A percentile compares a stretch with the other conserved stretches of the same genome.
Evolutionary conservation across 2,888 invertebrate species (phyloP).

Genomic region (Lasius platythorax): DNA sequence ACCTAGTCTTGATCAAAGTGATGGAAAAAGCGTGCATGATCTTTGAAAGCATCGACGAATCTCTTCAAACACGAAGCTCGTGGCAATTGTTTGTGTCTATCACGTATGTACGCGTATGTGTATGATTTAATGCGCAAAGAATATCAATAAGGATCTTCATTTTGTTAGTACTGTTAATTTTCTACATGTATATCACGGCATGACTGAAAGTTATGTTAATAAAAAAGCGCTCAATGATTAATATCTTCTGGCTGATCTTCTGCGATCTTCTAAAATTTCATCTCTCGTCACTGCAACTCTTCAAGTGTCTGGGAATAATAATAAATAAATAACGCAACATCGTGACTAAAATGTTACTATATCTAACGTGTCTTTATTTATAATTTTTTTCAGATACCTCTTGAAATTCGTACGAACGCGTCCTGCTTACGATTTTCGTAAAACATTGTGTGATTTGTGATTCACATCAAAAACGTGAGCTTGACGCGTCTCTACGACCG

Average conservation of each 20-base stretch:
- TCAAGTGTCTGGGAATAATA: background rate
- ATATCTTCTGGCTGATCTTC: background rate
- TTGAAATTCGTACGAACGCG: background rate
- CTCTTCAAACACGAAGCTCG: slow-evolving; percentile 5
- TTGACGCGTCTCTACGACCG: background rate
- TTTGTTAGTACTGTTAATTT: slow-evolving; percentile 36
- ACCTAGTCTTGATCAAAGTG: slow-evolving; percentile 2
- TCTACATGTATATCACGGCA: background rate
- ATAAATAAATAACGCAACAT: slow-evolving; percentile 15
- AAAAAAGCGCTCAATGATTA: background rate
- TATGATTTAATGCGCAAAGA: background rate
- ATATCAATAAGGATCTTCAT: background rate
- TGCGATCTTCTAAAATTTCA: background rate
- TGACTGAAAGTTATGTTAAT: background rate
- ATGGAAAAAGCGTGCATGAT: slow-evolving; percentile 25
- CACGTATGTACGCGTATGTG: background rate
- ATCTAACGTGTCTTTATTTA: background rate
- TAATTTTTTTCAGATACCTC: background rate
- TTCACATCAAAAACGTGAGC: background rate
- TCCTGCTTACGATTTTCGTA: background rate
- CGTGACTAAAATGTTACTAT: background rate
- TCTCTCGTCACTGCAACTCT: background rate
- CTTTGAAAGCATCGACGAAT: slow-evolving; percentile 44
- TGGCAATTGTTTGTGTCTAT: background rate
- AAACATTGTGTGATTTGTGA: background rate